Evolutionary conservation across 2,113 vertebrate species (phyloP), one percentile per base, ranked within the genome.

Genomic region (Donacobius atricapilla): DNA sequence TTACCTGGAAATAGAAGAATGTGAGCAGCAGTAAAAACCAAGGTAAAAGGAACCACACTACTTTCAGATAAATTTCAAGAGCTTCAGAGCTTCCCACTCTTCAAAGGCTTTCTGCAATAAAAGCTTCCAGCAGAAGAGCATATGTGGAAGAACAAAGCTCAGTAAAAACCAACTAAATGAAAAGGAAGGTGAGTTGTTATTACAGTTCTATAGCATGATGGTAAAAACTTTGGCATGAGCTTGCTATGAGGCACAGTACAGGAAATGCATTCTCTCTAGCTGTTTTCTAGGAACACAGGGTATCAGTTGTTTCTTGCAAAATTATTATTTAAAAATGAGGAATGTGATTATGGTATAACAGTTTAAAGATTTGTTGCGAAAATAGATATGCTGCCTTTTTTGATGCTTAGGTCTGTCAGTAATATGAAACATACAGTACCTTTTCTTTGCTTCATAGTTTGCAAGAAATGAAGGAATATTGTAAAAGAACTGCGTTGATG

Each of bases 81-180:
- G 53, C 73, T 79, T 58, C 47, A 83, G 71, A 83, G 71, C 64
- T 90, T 77, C 39, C 13, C 31, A 51, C 10, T 79, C 54, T 79
- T 91, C 93, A 84, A 89, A 85, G 81, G 57, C 50, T 87, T 87
- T 75, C 53, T 72, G 64, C 15, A 70, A 44, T 65, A 84, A 96
- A 89, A 83, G 31, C 8, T 89, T 89, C 70, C 69, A 76, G 25
- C 42, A 72, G 73, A 91, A 89, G 19, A 70, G 18, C 40, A 25
- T 48, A 81, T 71, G 80, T 87, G 69, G 76, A 90, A 68, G 58
- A 81, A 63, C 10, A 87, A 73, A 69, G 37, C 47, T 83, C 30
- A 78, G n/a, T 73, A 61, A 86, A 95, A 77, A 7, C 0, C 37
- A 69, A 18, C 65, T 39, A 51, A 44, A 61, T 68, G 3, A 45